Evolutionary conservation across 2,113 vertebrate genomes (phyloP).

Genomic region (Dasyurus viverrinus): DNA sequence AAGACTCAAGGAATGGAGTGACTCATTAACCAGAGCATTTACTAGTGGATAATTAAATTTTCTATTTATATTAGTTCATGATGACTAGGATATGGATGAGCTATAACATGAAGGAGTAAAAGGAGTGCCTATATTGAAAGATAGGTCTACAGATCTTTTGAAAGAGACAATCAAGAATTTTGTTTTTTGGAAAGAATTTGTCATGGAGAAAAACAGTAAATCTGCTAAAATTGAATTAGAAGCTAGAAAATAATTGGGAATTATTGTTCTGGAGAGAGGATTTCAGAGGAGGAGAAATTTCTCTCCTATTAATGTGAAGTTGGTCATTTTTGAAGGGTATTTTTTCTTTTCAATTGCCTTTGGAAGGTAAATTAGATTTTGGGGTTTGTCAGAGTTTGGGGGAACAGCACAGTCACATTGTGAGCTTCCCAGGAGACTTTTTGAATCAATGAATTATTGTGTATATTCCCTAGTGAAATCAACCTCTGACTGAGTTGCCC

Average conservation of each 20-base stretch:
- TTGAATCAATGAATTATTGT: background rate
- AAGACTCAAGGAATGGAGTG: background rate
- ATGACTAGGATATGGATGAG: background rate
- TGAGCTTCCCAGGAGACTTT: background rate
- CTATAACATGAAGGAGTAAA: background rate
- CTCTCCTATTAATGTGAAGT: background rate
- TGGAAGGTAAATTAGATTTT: background rate
- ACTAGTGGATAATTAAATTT: background rate
- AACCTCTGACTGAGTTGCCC: background rate
- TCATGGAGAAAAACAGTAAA: background rate
- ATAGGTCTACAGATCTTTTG: background rate
- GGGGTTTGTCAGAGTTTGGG: background rate
- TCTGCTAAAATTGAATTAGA: background rate
- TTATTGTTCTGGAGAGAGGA: background rate
- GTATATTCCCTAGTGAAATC: background rate
- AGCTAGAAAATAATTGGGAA: background rate
- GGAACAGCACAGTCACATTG: background rate
- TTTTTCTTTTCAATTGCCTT: background rate
- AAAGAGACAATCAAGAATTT: background rate
- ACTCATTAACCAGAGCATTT: background rate
- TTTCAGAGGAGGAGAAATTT: background rate
- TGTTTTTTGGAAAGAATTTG: background rate
- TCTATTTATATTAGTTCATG: background rate
- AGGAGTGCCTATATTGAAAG: background rate
- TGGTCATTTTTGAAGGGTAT: background rate